These are phyloP conservation scores for Arnoldichthys spilopterus DNA, from an alignment of 2,797 vertebrate genomes.

Conservation along the genomic window DNA sequence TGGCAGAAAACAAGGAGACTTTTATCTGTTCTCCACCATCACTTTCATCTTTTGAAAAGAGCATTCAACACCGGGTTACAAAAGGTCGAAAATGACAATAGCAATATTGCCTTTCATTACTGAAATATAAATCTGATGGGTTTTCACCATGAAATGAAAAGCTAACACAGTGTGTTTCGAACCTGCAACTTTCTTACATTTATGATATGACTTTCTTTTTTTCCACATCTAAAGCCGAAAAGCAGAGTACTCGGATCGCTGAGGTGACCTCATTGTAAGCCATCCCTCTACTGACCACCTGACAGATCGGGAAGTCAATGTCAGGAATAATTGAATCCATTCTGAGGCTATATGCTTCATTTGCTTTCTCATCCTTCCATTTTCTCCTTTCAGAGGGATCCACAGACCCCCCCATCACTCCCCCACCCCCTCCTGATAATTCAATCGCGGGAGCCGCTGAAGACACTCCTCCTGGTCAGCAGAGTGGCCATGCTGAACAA, in stretches of 20 bases:
- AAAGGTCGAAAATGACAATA: not conserved
- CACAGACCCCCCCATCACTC: conserved; percentile 2
- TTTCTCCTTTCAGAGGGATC: conserved; percentile 31
- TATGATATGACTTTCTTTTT: not conserved
- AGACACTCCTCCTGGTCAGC: conserved; percentile 66
- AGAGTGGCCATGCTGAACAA: conserved; percentile 58
- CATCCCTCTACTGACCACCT: not conserved
- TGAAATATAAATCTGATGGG: not conserved
- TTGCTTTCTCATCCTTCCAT: conserved; percentile 23
- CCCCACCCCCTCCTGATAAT: not conserved
- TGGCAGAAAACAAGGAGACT: not conserved
- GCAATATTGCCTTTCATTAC: conserved; percentile 1
- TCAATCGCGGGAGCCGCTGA: conserved; percentile 63
- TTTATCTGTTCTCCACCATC: too few relatives aligned
- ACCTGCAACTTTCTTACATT: not conserved
- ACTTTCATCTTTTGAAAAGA: too few relatives aligned
- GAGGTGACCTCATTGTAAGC: conserved; percentile 4
- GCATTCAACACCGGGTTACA: not conserved
- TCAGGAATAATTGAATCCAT: conserved; percentile 20
- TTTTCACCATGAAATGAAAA: not conserved
- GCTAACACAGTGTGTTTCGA: not conserved
- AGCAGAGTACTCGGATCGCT: conserved; percentile 19
- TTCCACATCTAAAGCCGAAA: conserved; percentile 10
- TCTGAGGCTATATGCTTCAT: conserved; percentile 17
- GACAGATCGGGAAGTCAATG: conserved; percentile 26